A percentile compares a stretch with the other conserved stretches of the same genome.
phyloP scores from a whole-genome alignment of 2,113 vertebrate genomes.

The Rutilus rutilus region DNA sequence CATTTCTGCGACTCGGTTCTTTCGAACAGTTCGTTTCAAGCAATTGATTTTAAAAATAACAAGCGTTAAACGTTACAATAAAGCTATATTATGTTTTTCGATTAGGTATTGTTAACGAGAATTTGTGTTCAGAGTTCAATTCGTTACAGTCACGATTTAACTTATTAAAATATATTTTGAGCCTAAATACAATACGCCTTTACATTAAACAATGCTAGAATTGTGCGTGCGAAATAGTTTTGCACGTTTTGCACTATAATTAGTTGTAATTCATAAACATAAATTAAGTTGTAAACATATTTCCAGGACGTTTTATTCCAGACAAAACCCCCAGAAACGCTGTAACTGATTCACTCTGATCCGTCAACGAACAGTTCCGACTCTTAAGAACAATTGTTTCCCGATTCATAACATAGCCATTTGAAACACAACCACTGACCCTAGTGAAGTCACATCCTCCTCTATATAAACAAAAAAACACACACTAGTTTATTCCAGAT shows the following conservation, averaged over 20 bases:
- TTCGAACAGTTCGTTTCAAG: background rate
- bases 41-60: background rate
- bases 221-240: too few relatives aligned
- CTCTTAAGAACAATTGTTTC: background rate
- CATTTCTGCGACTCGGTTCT: background rate
- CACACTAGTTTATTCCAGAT: slow-evolving; percentile 19
- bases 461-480: slow-evolving; percentile 34
- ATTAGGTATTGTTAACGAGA: background rate
- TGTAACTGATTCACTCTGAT: background rate
- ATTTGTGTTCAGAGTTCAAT: background rate
- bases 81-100: background rate
- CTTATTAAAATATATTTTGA: background rate
- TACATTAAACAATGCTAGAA: background rate
- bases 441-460: slow-evolving; percentile 19
- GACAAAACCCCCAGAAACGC: background rate
- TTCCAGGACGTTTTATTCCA: background rate
- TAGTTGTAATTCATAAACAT: too few relatives aligned
- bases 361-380: background rate
- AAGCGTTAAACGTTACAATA: background rate
- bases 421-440: background rate
- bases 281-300: background rate
- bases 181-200: background rate
- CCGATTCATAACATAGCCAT: background rate
- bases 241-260: too few relatives aligned
- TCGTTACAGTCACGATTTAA: background rate